phyloP scores from a whole-genome alignment of 2,888 invertebrate species.

The Drosophila recens region DNA sequence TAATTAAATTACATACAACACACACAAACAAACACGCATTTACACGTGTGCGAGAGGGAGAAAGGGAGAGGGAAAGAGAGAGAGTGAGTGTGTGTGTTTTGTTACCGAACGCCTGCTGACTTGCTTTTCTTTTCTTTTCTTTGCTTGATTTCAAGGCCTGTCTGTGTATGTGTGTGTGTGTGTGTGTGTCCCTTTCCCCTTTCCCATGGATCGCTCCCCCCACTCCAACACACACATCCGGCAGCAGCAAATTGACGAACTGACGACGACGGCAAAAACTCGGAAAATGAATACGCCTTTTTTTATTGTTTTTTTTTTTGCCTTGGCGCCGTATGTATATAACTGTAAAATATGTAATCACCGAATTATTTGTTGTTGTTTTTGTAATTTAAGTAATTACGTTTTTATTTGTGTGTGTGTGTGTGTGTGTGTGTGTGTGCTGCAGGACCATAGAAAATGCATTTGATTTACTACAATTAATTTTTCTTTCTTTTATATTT shows the following conservation, averaged over 20 bases:
- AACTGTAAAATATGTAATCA: conserved; percentile 72
- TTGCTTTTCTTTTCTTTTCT: conserved; percentile 66
- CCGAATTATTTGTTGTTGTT: conserved; percentile 61
- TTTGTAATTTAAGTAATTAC: conserved; percentile 72
- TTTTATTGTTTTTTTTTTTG: conserved; percentile 3
- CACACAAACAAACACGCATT: conserved; percentile 27
- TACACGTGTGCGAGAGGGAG: conserved; percentile 23
- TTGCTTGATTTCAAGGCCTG: conserved; percentile 59
- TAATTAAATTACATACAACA: conserved; percentile 76
- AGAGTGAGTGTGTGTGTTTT: conserved; percentile 38
- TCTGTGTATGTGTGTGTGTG: conserved; percentile 1
- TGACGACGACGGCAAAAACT: conserved; percentile 42
- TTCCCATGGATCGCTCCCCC: conserved; percentile 13
- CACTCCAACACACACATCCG: conserved; percentile 53
- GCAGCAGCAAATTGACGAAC: conserved; percentile 41
- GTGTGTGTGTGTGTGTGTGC: conserved; percentile 2
- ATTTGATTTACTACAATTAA: conserved; percentile 13
- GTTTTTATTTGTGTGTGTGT: conserved; percentile 39
- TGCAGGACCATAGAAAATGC: conserved; percentile 27
- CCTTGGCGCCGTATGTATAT: conserved; percentile 50
- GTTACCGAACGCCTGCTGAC: conserved; percentile 70
- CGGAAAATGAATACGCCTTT: conserved; percentile 56
- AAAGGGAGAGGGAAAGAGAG: not conserved
- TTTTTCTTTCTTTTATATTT: not conserved
- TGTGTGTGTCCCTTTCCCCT: conserved; percentile 15